Evolutionary conservation across 1,140 invertebrate species (phyloP).

Genomic region (Dreissena rostriformis): DNA sequence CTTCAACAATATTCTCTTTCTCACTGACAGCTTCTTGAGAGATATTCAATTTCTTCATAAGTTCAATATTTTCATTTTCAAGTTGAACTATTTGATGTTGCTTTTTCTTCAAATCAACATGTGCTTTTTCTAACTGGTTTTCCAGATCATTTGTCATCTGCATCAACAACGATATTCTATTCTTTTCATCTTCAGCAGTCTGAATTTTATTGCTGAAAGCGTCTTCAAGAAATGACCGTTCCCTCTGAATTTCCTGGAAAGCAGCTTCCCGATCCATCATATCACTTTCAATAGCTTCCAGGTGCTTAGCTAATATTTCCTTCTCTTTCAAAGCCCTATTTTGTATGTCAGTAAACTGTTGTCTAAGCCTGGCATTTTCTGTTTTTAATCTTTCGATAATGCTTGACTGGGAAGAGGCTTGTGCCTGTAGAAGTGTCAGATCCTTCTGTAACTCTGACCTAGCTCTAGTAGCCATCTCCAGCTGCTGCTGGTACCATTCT

Average conservation of each 20-base stretch:
- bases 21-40: slow-evolving; percentile 80
- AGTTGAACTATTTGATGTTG: slow-evolving; percentile 74
- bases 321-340: slow-evolving; percentile 81
- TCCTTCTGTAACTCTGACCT: slow-evolving; percentile 80
- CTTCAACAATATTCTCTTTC: slow-evolving; percentile 79
- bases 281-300: slow-evolving; percentile 82
- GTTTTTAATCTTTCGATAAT: slow-evolving; percentile 79
- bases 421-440: slow-evolving; percentile 78
- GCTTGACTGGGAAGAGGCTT: slow-evolving; percentile 72
- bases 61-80: slow-evolving; percentile 80
- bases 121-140: slow-evolving; percentile 77
- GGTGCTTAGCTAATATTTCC: slow-evolving; percentile 80
- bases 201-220: slow-evolving; percentile 76
- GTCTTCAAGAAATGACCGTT: slow-evolving; percentile 78
- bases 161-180: slow-evolving; percentile 67
- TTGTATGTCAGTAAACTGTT: slow-evolving; percentile 79
- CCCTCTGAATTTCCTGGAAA: slow-evolving; percentile 81
- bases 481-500: slow-evolving; percentile 82
- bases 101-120: slow-evolving; percentile 77
- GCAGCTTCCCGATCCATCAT: slow-evolving; percentile 82
- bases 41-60: slow-evolving; percentile 78
- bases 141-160: slow-evolving; percentile 78
- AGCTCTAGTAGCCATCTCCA: slow-evolving; percentile 78
- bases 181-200: slow-evolving; percentile 80
- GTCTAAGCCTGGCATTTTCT: slow-evolving; percentile 77